Conservation (phyloP, 2,113 vertebrate species). For the Labeo rohita region DNA sequence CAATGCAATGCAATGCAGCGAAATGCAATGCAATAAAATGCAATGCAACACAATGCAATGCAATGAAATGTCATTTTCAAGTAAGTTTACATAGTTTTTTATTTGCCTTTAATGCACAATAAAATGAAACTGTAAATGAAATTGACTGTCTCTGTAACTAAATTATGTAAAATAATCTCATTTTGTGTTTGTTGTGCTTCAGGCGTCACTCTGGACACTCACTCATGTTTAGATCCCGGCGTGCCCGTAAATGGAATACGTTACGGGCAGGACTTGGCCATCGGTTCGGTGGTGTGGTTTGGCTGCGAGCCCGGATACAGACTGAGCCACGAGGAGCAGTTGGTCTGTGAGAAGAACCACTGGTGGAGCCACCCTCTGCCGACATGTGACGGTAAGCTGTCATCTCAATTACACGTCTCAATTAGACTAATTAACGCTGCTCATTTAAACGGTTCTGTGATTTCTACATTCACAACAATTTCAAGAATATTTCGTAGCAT, state of each 20-base stretch:
- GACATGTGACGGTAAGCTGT: conserved; percentile 88
- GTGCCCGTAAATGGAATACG: conserved; percentile 92
- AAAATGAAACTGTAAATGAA: background rate
- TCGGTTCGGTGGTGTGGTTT: conserved; percentile 92
- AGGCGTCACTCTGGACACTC: conserved; percentile 96
- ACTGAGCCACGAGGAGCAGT: conserved; percentile 89
- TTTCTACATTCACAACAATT: background rate
- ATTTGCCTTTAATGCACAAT: background rate
- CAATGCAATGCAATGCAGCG: too few species aligned
- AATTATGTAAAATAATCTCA: background rate
- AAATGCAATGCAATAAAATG: too few species aligned
- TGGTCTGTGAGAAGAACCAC: conserved; percentile 94
- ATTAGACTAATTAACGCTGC: background rate
- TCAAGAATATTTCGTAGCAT: background rate
- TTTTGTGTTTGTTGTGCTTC: background rate
- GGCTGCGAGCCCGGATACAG: conserved; percentile 91
- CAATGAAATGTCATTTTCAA: background rate
- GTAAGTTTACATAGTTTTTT: background rate
- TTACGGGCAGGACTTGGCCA: conserved; percentile 89
- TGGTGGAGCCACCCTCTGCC: conserved; percentile 96
- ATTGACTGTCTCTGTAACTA: background rate
- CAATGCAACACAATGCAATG: background rate
- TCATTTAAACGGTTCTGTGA: conserved; percentile 21
- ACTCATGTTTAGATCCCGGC: conserved; percentile 95
- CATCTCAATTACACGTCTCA: background rate